Conservation (phyloP, 2,113 vertebrate genomes). For the Lasiurus cinereus region DNA sequence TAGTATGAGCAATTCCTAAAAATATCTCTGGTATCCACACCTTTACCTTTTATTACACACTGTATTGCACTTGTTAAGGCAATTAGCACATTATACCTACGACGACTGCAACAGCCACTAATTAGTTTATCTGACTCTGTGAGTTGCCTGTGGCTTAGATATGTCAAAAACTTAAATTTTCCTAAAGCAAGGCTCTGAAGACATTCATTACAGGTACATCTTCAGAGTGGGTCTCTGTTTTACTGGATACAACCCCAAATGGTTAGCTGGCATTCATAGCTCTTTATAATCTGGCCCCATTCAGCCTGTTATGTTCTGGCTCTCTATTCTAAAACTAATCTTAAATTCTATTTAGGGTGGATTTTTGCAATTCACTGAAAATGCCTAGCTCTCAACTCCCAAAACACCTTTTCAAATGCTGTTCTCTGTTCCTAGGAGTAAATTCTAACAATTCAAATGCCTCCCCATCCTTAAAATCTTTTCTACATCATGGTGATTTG, state of each 20-base stretch:
- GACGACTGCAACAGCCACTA: background rate
- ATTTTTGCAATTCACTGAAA: background rate
- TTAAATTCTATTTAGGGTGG: background rate
- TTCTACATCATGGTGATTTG: background rate
- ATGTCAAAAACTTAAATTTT: background rate
- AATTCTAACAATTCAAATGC: background rate
- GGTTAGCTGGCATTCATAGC: background rate
- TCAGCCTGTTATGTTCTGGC: background rate
- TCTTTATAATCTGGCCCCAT: background rate
- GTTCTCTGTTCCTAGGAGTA: background rate
- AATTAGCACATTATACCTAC: background rate
- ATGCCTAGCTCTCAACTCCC: background rate
- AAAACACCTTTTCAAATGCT: background rate
- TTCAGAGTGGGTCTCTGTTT: background rate
- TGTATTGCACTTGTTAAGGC: background rate
- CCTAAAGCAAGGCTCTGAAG: background rate
- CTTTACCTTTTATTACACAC: background rate
- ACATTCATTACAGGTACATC: background rate
- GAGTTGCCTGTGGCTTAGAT: background rate
- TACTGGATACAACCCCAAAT: background rate
- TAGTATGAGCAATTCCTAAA: background rate
- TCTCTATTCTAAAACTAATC: slow-evolving; percentile 36
- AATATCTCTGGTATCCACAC: background rate
- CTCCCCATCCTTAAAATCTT: background rate
- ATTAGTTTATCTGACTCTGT: background rate